Conservation (phyloP, 2,888 invertebrate species). For the Andrena marginata region DNA sequence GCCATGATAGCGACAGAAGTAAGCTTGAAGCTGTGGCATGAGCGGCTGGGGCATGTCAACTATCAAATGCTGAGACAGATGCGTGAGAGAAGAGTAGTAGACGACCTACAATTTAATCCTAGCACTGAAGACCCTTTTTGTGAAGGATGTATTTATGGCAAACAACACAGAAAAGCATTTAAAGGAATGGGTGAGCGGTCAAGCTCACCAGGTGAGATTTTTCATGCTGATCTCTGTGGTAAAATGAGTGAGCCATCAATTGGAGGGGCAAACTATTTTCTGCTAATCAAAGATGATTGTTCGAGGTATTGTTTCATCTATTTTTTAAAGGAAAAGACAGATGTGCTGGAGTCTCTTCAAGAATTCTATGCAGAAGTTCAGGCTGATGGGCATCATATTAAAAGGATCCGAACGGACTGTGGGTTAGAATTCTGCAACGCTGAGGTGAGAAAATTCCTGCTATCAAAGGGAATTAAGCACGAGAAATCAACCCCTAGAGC, state of each 20-base stretch:
- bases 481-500: not conserved
- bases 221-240: conserved; percentile 3
- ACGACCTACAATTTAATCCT: not conserved
- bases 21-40: not conserved
- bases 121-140: not conserved
- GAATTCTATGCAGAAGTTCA: not conserved
- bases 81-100: not conserved
- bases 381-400: not conserved
- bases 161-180: not conserved
- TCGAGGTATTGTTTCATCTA: not conserved
- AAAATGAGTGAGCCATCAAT: not conserved
- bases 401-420: not conserved
- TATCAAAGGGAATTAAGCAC: not conserved
- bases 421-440: not conserved
- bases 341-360: not conserved
- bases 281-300: not conserved
- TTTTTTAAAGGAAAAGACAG: conserved; percentile 1
- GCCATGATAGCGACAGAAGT: not conserved
- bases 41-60: not conserved
- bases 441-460: not conserved
- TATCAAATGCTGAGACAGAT: not conserved
- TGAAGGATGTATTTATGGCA: conserved; percentile 1
- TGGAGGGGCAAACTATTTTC: conserved; percentile 1
- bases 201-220: not conserved
- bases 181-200: no score